Evolutionary conservation across 2,797 vertebrate species (phyloP).

Genomic region (Aulostomus chinensis): DNA sequence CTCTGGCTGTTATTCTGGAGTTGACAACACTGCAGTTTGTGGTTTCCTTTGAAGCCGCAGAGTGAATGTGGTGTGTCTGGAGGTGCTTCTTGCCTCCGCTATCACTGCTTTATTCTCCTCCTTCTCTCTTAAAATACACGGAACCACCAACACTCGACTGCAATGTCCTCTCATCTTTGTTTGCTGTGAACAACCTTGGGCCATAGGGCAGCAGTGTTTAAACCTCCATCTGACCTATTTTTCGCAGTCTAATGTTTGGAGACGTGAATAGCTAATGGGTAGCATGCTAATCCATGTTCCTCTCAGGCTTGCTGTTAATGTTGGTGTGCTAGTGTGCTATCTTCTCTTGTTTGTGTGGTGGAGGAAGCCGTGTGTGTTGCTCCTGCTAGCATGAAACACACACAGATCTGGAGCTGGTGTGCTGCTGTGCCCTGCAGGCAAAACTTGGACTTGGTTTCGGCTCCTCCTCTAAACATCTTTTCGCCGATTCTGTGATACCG

Average conservation of each 20-base stretch:
- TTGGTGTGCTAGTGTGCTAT: constrained; percentile 37
- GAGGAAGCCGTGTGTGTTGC: constrained; percentile 48
- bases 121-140: constrained; percentile 9
- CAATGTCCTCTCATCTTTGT: constrained; percentile 33
- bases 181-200: constrained; percentile 34
- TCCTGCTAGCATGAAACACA: constrained; percentile 49
- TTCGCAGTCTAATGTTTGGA: constrained; percentile 23
- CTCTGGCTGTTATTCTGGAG: too few relatives aligned
- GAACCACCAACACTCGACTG: constrained; percentile 3
- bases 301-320: constrained; percentile 20
- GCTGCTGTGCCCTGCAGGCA: constrained; percentile 43
- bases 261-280: constrained; percentile 35
- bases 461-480: constrained; percentile 38
- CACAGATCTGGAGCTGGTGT: constrained; percentile 40
- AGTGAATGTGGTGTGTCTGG: too few relatives aligned
- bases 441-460: constrained; percentile 46
- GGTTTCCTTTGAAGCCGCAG: too few relatives aligned
- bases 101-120: not conserved
- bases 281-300: constrained; percentile 34
- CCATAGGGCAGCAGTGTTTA: constrained; percentile 22
- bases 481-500: constrained; percentile 26
- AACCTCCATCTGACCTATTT: constrained; percentile 47
- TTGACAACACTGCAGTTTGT: too few relatives aligned
- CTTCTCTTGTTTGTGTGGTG: constrained; percentile 48
- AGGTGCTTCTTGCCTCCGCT: too few relatives aligned